phyloP scores from a whole-genome alignment of 2,888 invertebrate species.

The Eledone cirrhosa region DNA sequence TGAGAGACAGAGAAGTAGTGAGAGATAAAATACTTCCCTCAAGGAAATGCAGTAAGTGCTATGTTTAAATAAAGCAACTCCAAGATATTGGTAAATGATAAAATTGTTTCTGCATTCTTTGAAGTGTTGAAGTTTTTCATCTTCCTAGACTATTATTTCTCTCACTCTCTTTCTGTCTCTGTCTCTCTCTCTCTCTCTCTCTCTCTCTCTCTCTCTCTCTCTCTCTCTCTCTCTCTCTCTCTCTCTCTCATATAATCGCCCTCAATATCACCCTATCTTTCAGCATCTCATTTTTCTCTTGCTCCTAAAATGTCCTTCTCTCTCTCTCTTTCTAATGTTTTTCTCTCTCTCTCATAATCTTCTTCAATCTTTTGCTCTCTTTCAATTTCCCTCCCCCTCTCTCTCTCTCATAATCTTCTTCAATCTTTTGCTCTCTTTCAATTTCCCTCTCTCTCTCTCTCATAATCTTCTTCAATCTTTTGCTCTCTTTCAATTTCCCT shows the following conservation, averaged over 20 bases:
- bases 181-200: neutral
- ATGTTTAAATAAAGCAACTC: too few relatives aligned
- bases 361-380: too few relatives aligned
- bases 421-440: neutral
- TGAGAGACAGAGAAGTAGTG: too few relatives aligned
- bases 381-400: neutral
- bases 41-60: too few relatives aligned
- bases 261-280: neutral
- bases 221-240: neutral
- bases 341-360: too few relatives aligned
- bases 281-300: too few relatives aligned
- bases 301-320: neutral
- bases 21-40: too few relatives aligned
- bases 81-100: too few relatives aligned
- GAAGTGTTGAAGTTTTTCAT: neutral
- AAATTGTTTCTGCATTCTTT: neutral
- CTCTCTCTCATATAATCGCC: neutral
- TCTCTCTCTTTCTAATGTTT: too few relatives aligned
- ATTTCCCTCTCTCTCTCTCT: neutral
- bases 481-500: neutral
- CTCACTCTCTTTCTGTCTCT: neutral
- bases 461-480: neutral
- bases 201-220: neutral
- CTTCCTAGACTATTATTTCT: neutral
- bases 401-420: neutral